Conservation (phyloP, 2,888 invertebrate species). For the Aleiodes testaceus region DNA sequence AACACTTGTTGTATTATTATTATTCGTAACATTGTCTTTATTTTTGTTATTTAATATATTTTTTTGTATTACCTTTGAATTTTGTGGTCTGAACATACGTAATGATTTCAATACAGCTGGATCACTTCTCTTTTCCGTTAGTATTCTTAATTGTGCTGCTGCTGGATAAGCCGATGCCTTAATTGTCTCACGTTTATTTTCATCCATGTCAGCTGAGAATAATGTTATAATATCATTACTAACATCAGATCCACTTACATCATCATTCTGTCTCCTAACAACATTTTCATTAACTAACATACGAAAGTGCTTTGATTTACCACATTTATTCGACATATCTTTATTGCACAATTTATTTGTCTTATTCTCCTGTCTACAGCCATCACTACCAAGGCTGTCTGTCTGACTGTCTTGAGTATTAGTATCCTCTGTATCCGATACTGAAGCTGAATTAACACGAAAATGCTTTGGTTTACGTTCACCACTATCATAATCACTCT, state of each 20-base stretch:
- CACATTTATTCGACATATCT: slow-evolving; percentile 74
- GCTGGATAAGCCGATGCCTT: slow-evolving; percentile 68
- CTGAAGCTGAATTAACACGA: slow-evolving; percentile 59
- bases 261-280: slow-evolving; percentile 61
- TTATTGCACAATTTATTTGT: slow-evolving; percentile 68
- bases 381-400: slow-evolving; percentile 74
- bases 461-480: slow-evolving; percentile 64
- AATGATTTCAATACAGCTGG: slow-evolving; percentile 75
- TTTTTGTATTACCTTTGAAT: slow-evolving; percentile 62
- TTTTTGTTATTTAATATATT: slow-evolving; percentile 54
- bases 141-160: slow-evolving; percentile 66
- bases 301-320: slow-evolving; percentile 71
- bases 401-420: slow-evolving; percentile 74
- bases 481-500: slow-evolving; percentile 69
- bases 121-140: slow-evolving; percentile 72
- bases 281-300: slow-evolving; percentile 68
- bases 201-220: slow-evolving; percentile 70
- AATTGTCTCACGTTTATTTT: slow-evolving; percentile 69
- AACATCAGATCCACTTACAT: slow-evolving; percentile 64
- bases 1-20: slow-evolving; percentile 48
- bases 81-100: slow-evolving; percentile 74
- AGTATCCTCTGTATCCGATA: slow-evolving; percentile 71
- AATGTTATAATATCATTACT: slow-evolving; percentile 69
- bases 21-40: slow-evolving; percentile 50
- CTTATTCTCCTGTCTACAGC: slow-evolving; percentile 63